Evolutionary conservation across 1,140 invertebrate genomes (phyloP).

Genomic region (Hirudo medicinalis): DNA sequence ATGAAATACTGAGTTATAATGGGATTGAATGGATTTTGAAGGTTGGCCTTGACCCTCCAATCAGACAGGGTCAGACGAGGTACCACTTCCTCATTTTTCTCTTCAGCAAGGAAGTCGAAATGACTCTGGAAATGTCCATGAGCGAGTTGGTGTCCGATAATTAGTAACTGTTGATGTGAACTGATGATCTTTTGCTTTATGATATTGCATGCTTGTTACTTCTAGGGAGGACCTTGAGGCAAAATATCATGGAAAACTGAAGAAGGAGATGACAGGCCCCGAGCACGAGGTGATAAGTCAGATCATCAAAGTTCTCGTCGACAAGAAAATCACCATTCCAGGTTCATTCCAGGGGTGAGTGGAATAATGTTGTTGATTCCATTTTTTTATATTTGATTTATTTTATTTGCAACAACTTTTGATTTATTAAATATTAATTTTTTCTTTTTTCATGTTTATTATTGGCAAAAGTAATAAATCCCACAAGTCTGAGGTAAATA

Average conservation of each 20-base stretch:
- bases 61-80: conserved; percentile 93
- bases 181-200: not conserved
- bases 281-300: conserved; percentile 89
- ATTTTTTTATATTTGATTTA: not conserved
- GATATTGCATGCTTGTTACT: conserved; percentile 3
- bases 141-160: conserved; percentile 53
- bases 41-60: conserved; percentile 89
- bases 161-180: not conserved
- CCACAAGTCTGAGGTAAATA: not conserved
- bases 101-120: conserved; percentile 79
- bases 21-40: conserved; percentile 32
- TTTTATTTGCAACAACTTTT: not conserved
- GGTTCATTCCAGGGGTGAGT: conserved; percentile 73
- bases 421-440: not conserved
- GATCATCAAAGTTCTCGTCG: conserved; percentile 89
- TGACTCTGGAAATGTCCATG: conserved; percentile 77
- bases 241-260: conserved; percentile 84
- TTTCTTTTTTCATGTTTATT: too few species aligned
- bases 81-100: conserved; percentile 84
- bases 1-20: not conserved
- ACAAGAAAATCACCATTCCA: conserved; percentile 84
- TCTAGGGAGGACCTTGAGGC: conserved; percentile 70
- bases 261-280: conserved; percentile 77
- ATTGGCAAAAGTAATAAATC: not conserved
- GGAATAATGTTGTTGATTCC: not conserved